Percentiles rank a stretch among this genome's conserved stretches.
Evolutionary conservation across 1,140 invertebrate genomes (phyloP).

Genomic region (Araneus ventricosus): DNA sequence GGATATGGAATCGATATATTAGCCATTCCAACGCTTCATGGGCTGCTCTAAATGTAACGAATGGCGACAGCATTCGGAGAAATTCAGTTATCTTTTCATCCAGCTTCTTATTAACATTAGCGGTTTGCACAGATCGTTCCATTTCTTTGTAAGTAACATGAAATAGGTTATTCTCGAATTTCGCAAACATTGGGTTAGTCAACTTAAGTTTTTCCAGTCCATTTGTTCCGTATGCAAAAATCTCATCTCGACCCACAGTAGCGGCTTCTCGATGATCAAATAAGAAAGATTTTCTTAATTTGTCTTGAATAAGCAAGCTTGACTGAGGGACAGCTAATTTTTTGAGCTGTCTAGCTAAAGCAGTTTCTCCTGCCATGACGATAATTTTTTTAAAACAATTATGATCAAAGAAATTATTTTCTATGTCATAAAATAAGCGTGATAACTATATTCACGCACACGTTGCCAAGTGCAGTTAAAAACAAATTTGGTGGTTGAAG

Average conservation of each 20-base stretch:
- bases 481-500: too few relatives aligned
- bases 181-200: constrained; percentile 86
- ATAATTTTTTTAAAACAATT: background rate
- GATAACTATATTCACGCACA: too few relatives aligned
- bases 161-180: constrained; percentile 89
- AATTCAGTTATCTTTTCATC: constrained; percentile 90
- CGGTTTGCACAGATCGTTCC: constrained; percentile 88
- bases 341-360: constrained; percentile 90
- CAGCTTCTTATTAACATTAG: constrained; percentile 88
- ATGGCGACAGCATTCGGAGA: constrained; percentile 90
- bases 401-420: too few relatives aligned
- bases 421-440: too few relatives aligned
- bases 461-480: too few relatives aligned
- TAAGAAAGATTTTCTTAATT: constrained; percentile 89
- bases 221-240: constrained; percentile 89
- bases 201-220: constrained; percentile 90
- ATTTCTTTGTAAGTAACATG: constrained; percentile 86
- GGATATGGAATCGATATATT: constrained; percentile 91
- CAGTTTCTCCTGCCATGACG: constrained; percentile 82
- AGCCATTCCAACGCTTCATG: constrained; percentile 97
- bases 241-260: constrained; percentile 88
- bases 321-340: constrained; percentile 90
- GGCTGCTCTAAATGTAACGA: constrained; percentile 89
- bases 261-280: constrained; percentile 94
- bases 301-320: constrained; percentile 84